Base-by-base conservation (phyloP, 2,113 vertebrate genomes). In the Lichenostomus cassidix region DNA sequence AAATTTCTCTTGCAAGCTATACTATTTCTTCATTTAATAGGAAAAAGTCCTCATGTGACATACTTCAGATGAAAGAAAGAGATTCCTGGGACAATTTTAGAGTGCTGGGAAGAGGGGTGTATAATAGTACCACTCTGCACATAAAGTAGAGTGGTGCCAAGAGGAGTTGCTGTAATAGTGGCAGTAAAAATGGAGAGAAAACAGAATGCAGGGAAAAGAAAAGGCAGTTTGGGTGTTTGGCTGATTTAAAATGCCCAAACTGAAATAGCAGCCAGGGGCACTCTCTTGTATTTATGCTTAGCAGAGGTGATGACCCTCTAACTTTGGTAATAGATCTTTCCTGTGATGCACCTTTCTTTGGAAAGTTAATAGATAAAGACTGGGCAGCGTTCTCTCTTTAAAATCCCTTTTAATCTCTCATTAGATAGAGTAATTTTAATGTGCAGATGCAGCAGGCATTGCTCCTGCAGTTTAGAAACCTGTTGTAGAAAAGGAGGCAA, bases 171-270 rank as follows among this genome's bases (percentile, higher is more conserved):
- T 53, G 16, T 42, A 90, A 90, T 10, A 92, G 53, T 2, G 0
- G 49, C 23, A 83, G 53, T 86, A 83, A 94, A 94, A 91, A 76
- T n/a, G 12, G 63, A 53, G 91, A 71, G 58, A 88, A 79, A 87
- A 76, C 18, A 85, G n/a, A 80, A 75, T 15, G 14, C 8, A 79
- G 19, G 41, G 37, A 73, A 63, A 89, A 70, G 24, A 70, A 82
- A 95, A 79, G 28, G 18, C 37, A 73, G 11, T 73, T 79, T 64
- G 22, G 4, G 7, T 52, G 35, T 84, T 91, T 3, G 4, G 9
- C 25, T 84, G 80, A 78, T 83, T 92, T 91, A 46, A 91, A 91
- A 80, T 59, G 58, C 44, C 9, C 15, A 70, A 44, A 70, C 44
- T 79, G 56, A 82, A 94, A 88, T 9, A 70, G 62, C 58, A 90